phyloP scores from a whole-genome alignment of 2,113 vertebrate genomes.

The Sus scrofa region T2T-Sscrofa CM000814.6:17722501-17723000 shows the following conservation, averaged over 20 bases:
- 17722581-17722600: no score
- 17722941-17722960: background rate
- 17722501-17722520: no score
- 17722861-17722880: background rate
- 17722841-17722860: background rate
- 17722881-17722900: background rate
- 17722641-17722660: no score
- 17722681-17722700: background rate
- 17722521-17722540: no score
- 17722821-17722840: constrained; percentile 56
- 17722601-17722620: no score
- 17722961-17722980: background rate
- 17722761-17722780: background rate
- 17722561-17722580: no score
- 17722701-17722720: background rate
- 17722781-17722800: constrained; percentile 3
- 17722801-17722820: background rate
- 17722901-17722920: background rate
- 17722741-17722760: background rate
- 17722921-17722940: background rate
- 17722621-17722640: no score
- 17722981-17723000: background rate
- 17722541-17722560: no score
- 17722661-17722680: no score
- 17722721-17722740: background rate